Evolutionary conservation across 2,797 vertebrate genomes (phyloP), one percentile per base, ranked within the genome.

Genomic region (Melopsittacus undulatus): DNA sequence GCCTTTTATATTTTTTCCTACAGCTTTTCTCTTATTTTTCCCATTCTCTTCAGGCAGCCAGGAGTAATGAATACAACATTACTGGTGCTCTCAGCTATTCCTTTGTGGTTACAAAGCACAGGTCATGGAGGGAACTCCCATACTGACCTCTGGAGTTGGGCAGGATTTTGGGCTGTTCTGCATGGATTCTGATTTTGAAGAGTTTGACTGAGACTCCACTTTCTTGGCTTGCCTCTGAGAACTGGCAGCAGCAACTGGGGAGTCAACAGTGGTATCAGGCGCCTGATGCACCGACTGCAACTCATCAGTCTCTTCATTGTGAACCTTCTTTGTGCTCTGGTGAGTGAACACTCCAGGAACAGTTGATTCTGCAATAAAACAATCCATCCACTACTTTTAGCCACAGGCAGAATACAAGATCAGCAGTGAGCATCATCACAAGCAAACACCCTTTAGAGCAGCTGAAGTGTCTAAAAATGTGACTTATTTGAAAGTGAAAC

Each of bases 151-250:
- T 5, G 99, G 99, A 13, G 99, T 99, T 6, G 98, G 98, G 93
- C 99, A 99, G 20, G 98, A 98, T 95, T 99, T 99, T 86, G 98
- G 98, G n/a, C 99, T 99, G 93, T 98, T 99, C 85, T 99, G 98
- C 94, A 98, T 48, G 26, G 98, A 98, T 90, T 99, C 99, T 0
- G 99, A 99, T 97, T 98, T 99, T 51, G 98, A 98, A 70, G 98
- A 98, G 97, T 97, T 98, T 90, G 98, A 98, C 84, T 98, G 98
- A 76, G 98, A 98, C 76, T 98, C 98, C 48, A 80, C 59, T 67
- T 97, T 98, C 95, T 94, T 96, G 98, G 98, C 91, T 94, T 98
- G 96, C 86, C 97, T 98, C 93, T 98, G 97, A 72, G 98, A 98
- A 96, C 98, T 96, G 56, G 97, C 81, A 93, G 98, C 97, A 92